phyloP scores from a whole-genome alignment of 2,888 invertebrate species.

The Leptopilina drosophilae region DNA sequence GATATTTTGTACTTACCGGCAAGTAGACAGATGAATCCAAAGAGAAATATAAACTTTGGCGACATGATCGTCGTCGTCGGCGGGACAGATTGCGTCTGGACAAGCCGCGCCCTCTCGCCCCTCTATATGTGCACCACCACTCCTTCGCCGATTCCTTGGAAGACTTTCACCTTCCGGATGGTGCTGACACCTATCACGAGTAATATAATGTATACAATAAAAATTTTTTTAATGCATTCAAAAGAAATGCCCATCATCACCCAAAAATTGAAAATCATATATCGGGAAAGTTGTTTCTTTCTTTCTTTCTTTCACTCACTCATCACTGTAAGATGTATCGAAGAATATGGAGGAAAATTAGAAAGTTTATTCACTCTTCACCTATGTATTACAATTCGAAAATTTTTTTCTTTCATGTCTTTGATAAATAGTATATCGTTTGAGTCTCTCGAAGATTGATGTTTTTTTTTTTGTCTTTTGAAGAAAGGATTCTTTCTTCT shows the following conservation, averaged over 20 bases:
- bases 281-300: background rate
- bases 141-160: slow-evolving; percentile 69
- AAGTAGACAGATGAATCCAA: slow-evolving; percentile 71
- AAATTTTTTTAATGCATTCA: background rate
- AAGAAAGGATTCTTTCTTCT: background rate
- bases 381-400: too few relatives aligned
- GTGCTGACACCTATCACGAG: slow-evolving; percentile 70
- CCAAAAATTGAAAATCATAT: slow-evolving; percentile 3
- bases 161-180: slow-evolving; percentile 73
- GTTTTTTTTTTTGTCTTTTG: too few relatives aligned
- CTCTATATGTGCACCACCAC: slow-evolving; percentile 76
- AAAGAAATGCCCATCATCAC: slow-evolving; percentile 39
- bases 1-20: slow-evolving; percentile 69
- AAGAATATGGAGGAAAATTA: slow-evolving; percentile 9
- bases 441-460: background rate
- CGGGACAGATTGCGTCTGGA: slow-evolving; percentile 75
- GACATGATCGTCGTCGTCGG: slow-evolving; percentile 73
- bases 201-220: background rate
- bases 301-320: background rate
- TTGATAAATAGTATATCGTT: background rate
- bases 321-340: background rate
- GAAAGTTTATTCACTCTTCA: background rate
- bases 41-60: slow-evolving; percentile 71
- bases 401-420: too few relatives aligned
- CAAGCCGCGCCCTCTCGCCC: slow-evolving; percentile 77